Percentiles rank a stretch among this genome's conserved stretches.
Evolutionary conservation across 2,888 invertebrate species (phyloP).

Genomic region (Leptopilina syphax): DNA sequence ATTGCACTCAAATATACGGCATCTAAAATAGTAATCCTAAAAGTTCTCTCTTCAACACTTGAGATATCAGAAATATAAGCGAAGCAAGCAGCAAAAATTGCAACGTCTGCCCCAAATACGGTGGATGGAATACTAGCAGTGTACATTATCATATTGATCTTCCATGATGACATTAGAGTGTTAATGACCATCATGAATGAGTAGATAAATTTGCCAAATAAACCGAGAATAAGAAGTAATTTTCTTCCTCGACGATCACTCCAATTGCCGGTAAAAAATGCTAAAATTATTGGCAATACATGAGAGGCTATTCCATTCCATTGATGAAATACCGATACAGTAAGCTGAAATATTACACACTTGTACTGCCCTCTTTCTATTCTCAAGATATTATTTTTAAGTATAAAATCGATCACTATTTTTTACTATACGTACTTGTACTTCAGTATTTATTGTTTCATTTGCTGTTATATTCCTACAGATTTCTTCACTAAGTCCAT

Average conservation of each 20-base stretch:
- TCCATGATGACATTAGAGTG: constrained; percentile 82
- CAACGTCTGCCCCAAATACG: constrained; percentile 87
- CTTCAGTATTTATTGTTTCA: constrained; percentile 81
- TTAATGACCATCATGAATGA: constrained; percentile 87
- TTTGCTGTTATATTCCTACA: constrained; percentile 82
- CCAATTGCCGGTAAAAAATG: constrained; percentile 89
- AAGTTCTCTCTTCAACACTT: constrained; percentile 83
- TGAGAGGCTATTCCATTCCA: constrained; percentile 88
- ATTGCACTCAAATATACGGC: constrained; percentile 89
- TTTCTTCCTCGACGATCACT: constrained; percentile 89
- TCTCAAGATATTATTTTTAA: no score
- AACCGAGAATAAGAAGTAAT: constrained; percentile 84
- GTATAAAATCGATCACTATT: background rate
- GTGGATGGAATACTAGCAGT: constrained; percentile 88
- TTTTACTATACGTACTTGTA: constrained; percentile 79
- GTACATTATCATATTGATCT: constrained; percentile 85
- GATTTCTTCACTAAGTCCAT: constrained; percentile 82
- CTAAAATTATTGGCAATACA: constrained; percentile 85
- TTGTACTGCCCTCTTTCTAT: no score
- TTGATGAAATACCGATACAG: constrained; percentile 86
- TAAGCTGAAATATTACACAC: constrained; percentile 78
- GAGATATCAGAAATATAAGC: constrained; percentile 90
- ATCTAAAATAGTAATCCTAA: constrained; percentile 89
- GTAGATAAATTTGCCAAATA: constrained; percentile 86
- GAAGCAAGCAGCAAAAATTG: constrained; percentile 88